Conservation (phyloP, 2,888 invertebrate genomes). For the Stratiomys singularior region DNA sequence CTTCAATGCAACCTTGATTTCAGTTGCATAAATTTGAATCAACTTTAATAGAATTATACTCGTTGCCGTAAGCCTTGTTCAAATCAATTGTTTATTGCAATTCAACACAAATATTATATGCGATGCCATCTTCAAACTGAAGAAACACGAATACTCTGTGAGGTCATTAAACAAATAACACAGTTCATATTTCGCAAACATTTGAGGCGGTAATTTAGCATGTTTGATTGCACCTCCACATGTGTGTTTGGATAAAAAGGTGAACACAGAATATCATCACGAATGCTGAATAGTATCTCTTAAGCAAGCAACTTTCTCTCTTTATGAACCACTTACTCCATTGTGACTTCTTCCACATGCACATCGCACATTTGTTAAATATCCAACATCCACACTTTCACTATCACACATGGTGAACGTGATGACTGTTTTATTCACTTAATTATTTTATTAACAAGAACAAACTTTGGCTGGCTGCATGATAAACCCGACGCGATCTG, state of each 20-base stretch:
- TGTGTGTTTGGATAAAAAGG: too few relatives aligned
- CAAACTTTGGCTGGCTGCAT: conserved; percentile 1
- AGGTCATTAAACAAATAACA: background rate
- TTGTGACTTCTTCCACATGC: background rate
- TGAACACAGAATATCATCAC: background rate
- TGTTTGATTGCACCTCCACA: background rate
- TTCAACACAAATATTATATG: too few relatives aligned
- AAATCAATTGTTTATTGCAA: too few relatives aligned
- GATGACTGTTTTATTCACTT: background rate
- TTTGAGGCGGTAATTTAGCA: background rate
- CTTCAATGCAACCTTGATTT: too few relatives aligned
- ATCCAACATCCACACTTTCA: background rate
- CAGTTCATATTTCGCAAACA: background rate
- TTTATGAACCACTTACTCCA: conserved; percentile 18
- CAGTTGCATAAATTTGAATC: too few relatives aligned
- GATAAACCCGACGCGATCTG: background rate
- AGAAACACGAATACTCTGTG: background rate
- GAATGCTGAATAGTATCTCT: background rate
- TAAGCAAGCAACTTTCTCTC: background rate
- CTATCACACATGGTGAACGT: background rate
- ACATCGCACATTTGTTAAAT: background rate
- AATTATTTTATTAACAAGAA: background rate
- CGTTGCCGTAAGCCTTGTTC: too few relatives aligned
- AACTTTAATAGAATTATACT: too few relatives aligned
- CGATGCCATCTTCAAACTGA: too few relatives aligned